These are phyloP conservation scores for Megaleporinus macrocephalus DNA, from an alignment of 2,113 vertebrate species.

Conservation along the genomic window DNA sequence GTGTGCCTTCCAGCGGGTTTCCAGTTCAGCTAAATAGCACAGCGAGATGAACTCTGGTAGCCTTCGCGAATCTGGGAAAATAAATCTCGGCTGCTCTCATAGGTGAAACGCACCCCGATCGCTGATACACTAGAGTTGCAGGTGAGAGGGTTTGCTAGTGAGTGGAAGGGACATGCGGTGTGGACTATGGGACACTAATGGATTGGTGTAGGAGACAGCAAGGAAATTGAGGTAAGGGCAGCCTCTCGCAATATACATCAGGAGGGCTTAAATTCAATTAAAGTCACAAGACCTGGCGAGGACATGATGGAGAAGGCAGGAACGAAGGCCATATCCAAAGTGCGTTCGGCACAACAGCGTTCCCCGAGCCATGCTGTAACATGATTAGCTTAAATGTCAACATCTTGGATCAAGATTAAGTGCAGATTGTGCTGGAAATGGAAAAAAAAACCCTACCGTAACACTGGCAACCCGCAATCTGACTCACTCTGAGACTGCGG, in stretches of 20 bases:
- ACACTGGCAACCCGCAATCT: neutral
- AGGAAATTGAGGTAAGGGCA: neutral
- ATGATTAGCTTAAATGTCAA: conserved; percentile 25
- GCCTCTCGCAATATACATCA: conserved; percentile 6
- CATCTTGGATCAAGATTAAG: conserved; percentile 19
- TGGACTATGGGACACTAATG: neutral
- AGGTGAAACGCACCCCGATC: neutral
- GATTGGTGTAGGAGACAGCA: neutral
- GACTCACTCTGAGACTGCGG: neutral
- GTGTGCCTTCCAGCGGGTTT: neutral
- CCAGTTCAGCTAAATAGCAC: conserved; percentile 8
- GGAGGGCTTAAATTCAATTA: conserved; percentile 9
- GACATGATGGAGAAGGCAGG: neutral
- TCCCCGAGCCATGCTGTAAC: neutral
- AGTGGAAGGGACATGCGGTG: neutral
- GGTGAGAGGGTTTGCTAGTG: neutral
- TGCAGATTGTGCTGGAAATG: conserved; percentile 25
- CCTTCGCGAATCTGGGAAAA: neutral
- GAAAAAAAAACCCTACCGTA: neutral
- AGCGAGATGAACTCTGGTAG: neutral
- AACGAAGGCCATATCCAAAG: neutral
- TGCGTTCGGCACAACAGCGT: neutral
- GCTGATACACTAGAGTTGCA: neutral
- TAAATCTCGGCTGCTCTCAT: neutral
- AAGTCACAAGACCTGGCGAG: conserved; percentile 5